Evolutionary conservation across 2,113 vertebrate species (phyloP), one percentile per base, ranked within the genome.

Genomic region (Gymnorhina tibicen): DNA sequence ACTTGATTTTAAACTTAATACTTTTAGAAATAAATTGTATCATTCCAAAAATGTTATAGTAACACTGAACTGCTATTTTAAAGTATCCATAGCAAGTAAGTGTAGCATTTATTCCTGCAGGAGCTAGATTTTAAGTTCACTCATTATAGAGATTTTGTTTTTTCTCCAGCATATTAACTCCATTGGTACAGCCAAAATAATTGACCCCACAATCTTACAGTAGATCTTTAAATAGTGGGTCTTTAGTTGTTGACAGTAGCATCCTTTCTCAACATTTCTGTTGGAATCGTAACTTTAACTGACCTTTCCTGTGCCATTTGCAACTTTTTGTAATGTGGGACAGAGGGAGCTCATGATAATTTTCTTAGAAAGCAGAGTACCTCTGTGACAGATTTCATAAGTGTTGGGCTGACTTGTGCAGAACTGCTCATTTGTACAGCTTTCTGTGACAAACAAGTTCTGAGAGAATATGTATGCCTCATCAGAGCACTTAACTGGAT

Each of bases 241-340:
- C 7, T 73, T 66, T 37, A 84, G 20, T 23, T 73, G 10, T 52
- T 73, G 24, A 64, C 24, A 15, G 42, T 70, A 16, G 7, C 16
- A 23, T 74, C 11, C 4, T 84, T 80, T 85, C 11, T 81, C 22
- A 53, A 23, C 13, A 20, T 74, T 94, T 72, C 19, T 94, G 0
- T 70, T 84, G 35, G 39, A 81, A 20, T 24, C 53, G 3, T 62
- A 62, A 62, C 44, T 85, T 60, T 63, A 85, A 42, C 14, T 47
- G 26, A 33, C 16, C n/a, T 87, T 69, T 46, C 23, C 7, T 63
- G 11, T 87, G 21, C 60, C 7, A 21, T 73, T 80, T 89, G 12
- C 0, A 0, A 37, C 32, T 86, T 92, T 13, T 68, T 22, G 3
- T 72, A 11, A 18, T 13, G 13, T 49, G 66, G n/a, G 33, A 20